A percentile compares a stretch with the other conserved stretches of the same genome.
Conservation (phyloP, 1,140 invertebrate genomes). For the Pristionchus pacificus region DNA sequence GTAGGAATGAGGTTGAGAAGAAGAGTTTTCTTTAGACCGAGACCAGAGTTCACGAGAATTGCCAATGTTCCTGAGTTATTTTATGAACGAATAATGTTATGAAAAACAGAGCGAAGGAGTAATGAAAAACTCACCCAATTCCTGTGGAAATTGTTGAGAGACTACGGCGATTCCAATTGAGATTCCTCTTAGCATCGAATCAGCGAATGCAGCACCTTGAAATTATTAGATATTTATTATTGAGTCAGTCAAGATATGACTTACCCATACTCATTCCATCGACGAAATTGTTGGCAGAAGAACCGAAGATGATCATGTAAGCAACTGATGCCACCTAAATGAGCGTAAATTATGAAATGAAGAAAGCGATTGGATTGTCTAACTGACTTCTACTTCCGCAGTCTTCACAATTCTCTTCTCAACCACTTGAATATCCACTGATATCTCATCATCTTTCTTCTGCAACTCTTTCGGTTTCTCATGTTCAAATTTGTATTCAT, state of each 20-base stretch:
- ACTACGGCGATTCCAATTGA: constrained; percentile 69
- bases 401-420: constrained; percentile 49
- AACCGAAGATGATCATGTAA: constrained; percentile 41
- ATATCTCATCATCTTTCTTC: constrained; percentile 32
- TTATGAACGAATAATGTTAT: background rate
- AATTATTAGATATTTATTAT: constrained; percentile 49
- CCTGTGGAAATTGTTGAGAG: constrained; percentile 71
- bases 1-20: constrained; percentile 48
- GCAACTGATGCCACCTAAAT: constrained; percentile 42
- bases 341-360: too few relatives aligned
- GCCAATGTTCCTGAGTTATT: constrained; percentile 33
- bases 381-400: too few relatives aligned
- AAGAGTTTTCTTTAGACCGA: constrained; percentile 44
- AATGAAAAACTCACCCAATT: constrained; percentile 59
- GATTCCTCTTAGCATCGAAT: constrained; percentile 65
- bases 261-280: constrained; percentile 63
- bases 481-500: background rate
- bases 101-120: background rate
- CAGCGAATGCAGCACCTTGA: constrained; percentile 69
- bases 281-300: constrained; percentile 61
- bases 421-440: constrained; percentile 36
- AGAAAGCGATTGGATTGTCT: too few relatives aligned
- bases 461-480: background rate
- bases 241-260: background rate
- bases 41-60: constrained; percentile 43